phyloP scores from a whole-genome alignment of 1,140 invertebrate species.

The Cydia fagiglandana region DNA sequence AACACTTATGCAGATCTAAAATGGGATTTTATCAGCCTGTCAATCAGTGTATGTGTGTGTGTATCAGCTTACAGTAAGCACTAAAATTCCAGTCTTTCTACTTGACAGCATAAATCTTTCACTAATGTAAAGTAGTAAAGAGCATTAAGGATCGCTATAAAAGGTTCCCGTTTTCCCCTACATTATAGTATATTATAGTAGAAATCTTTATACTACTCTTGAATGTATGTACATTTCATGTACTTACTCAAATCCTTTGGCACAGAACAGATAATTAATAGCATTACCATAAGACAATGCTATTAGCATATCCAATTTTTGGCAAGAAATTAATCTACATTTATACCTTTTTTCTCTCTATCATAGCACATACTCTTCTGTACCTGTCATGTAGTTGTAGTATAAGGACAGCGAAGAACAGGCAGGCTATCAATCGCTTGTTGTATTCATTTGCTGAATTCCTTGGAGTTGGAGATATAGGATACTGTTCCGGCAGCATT shows the following conservation, averaged over 20 bases:
- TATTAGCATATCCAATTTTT: neutral
- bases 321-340: neutral
- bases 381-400: too few relatives aligned
- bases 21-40: neutral
- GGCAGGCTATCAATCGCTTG: too few relatives aligned
- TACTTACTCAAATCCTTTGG: slow-evolving; percentile 7
- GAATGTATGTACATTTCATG: neutral
- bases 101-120: neutral
- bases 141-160: too few relatives aligned
- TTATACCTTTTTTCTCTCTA: neutral
- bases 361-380: neutral
- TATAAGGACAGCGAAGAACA: too few relatives aligned
- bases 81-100: slow-evolving; percentile 2
- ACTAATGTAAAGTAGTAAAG: neutral
- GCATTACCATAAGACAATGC: neutral
- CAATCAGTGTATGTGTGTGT: neutral
- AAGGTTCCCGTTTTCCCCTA: too few relatives aligned
- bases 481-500: too few relatives aligned
- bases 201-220: too few relatives aligned
- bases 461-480: too few relatives aligned
- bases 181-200: too few relatives aligned
- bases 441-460: too few relatives aligned
- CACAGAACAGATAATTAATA: neutral
- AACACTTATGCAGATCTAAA: neutral
- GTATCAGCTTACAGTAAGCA: neutral